phyloP scores from a whole-genome alignment of 2,797 vertebrate species.

The Neosilurus hyrtlii region DNA sequence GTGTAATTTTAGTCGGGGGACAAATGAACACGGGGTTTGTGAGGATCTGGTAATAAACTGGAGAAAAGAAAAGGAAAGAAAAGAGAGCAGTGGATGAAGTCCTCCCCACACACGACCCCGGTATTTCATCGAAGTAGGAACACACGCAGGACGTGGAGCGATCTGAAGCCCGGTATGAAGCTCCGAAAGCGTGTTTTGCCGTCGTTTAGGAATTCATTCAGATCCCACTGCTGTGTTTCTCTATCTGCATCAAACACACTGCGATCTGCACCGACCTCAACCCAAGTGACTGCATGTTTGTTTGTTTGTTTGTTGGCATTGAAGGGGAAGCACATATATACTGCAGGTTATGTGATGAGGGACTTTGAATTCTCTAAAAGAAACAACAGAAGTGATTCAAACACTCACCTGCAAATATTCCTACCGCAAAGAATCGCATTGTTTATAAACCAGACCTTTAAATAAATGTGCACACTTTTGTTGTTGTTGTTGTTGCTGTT shows the following conservation, averaged over 20 bases:
- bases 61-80: neutral
- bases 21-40: neutral
- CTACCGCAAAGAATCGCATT: neutral
- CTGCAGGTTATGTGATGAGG: constrained; percentile 6
- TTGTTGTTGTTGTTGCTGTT: neutral
- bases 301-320: neutral
- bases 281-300: neutral
- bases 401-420: neutral
- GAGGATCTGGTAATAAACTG: constrained; percentile 12
- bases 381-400: neutral
- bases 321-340: neutral
- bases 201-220: neutral
- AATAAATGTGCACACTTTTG: neutral
- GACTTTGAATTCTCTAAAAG: neutral
- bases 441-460: neutral
- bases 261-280: neutral
- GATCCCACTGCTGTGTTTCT: neutral
- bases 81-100: neutral
- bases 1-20: constrained; percentile 1
- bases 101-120: neutral
- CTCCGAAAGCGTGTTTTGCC: neutral
- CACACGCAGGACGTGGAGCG: neutral
- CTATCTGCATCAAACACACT: neutral
- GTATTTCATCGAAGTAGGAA: neutral
- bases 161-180: neutral